Conservation (phyloP, 2,797 vertebrate genomes). For the Anolis apletophallus region DNA sequence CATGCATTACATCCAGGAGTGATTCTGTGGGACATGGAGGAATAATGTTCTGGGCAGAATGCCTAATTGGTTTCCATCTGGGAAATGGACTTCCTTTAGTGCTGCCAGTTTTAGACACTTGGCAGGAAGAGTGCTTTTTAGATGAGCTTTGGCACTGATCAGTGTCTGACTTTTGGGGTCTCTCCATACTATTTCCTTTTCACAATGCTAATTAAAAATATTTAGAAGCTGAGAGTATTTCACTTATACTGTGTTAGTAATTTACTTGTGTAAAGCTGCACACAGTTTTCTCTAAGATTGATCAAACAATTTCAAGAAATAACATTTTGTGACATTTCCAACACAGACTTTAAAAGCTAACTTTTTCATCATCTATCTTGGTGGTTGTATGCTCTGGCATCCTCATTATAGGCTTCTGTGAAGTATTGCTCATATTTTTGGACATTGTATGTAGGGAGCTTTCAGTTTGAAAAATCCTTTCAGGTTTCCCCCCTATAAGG, state of each 20-base stretch:
- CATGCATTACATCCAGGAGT: neutral
- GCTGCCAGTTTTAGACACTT: neutral
- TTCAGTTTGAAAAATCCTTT: rapidly evolving
- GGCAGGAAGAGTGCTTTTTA: neutral
- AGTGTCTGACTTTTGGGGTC: neutral
- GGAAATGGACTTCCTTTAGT: neutral
- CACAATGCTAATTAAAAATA: neutral
- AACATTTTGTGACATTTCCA: no score
- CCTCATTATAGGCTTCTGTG: neutral
- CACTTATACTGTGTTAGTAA: neutral
- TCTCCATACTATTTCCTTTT: neutral
- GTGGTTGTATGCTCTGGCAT: neutral
- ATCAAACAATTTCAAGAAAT: neutral
- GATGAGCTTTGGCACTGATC: neutral
- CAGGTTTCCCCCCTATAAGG: rapidly evolving
- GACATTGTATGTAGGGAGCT: neutral
- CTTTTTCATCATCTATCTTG: neutral
- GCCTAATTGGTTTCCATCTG: neutral
- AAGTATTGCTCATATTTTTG: neutral
- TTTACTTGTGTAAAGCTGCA: neutral
- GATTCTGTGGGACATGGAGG: neutral
- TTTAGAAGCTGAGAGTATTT: neutral
- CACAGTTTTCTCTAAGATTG: neutral
- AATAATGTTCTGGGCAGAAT: slow-evolving; percentile 8
- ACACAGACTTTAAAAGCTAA: neutral